Conservation (phyloP, 2,888 invertebrate species). For the Heliconius sara region DNA sequence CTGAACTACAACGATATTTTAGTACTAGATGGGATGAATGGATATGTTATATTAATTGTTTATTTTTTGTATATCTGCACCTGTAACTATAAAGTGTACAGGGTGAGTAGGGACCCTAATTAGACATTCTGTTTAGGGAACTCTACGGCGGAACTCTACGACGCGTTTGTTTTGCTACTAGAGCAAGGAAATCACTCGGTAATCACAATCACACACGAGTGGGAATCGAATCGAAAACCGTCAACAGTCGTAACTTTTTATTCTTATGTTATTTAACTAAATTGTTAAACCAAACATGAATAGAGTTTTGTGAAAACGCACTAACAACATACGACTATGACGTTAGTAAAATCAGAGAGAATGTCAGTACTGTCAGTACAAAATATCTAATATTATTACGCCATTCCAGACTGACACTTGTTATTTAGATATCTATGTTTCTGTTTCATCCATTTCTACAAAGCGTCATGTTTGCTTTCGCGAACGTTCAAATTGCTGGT, state of each 20-base stretch:
- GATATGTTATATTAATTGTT: not conserved
- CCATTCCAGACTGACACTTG: not conserved
- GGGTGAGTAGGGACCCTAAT: not conserved
- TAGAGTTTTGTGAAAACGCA: no score
- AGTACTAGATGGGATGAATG: constrained; percentile 26
- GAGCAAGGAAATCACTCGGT: no score
- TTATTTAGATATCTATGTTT: constrained; percentile 3
- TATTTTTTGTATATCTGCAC: not conserved
- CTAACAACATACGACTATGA: no score
- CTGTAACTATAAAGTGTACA: not conserved
- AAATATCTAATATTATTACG: not conserved
- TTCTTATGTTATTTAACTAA: not conserved
- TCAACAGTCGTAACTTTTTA: no score
- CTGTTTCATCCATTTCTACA: constrained; percentile 38
- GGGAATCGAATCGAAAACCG: no score
- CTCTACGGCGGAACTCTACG: no score
- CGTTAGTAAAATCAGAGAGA: no score
- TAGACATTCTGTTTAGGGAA: no score
- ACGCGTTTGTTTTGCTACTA: no score
- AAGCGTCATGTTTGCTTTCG: constrained; percentile 40
- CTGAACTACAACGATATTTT: constrained; percentile 13
- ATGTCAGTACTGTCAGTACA: not conserved
- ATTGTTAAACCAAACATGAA: not conserved
- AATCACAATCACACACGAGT: no score
- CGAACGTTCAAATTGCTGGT: constrained; percentile 37